Conservation (phyloP, 2,113 vertebrate genomes). For the Aptenodytes patagonicus region DNA sequence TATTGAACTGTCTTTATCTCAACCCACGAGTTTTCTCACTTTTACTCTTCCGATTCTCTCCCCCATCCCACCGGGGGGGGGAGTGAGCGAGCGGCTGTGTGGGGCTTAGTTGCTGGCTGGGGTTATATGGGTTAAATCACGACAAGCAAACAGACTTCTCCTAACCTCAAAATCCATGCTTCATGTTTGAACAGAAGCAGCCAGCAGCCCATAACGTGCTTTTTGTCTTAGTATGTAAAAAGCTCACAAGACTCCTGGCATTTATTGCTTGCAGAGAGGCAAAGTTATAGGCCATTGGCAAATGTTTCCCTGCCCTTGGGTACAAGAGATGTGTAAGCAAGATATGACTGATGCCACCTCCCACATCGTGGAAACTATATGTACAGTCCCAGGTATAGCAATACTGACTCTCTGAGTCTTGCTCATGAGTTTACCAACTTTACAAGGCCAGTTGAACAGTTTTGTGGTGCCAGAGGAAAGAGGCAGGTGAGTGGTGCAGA, state of each 20-base stretch:
- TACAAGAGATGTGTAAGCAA: neutral
- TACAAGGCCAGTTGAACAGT: neutral
- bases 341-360: neutral
- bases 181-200: neutral
- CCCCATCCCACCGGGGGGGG: too few relatives aligned
- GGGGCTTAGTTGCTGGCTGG: too few relatives aligned
- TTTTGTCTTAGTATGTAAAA: neutral
- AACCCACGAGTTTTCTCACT: too few relatives aligned
- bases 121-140: too few relatives aligned
- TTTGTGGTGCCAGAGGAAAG: neutral
- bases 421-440: neutral
- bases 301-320: neutral
- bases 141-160: neutral
- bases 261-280: neutral
- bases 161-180: neutral
- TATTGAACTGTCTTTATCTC: too few relatives aligned
- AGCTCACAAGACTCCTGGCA: neutral
- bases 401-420: neutral
- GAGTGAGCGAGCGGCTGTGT: too few relatives aligned
- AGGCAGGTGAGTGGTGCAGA: neutral
- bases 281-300: neutral
- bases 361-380: fast-evolving
- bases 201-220: neutral
- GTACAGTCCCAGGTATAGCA: neutral
- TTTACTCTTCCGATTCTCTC: too few relatives aligned